These are phyloP conservation scores for Myioborus miniatus DNA, from an alignment of 2,797 vertebrate genomes.

Conservation along the genomic window DNA sequence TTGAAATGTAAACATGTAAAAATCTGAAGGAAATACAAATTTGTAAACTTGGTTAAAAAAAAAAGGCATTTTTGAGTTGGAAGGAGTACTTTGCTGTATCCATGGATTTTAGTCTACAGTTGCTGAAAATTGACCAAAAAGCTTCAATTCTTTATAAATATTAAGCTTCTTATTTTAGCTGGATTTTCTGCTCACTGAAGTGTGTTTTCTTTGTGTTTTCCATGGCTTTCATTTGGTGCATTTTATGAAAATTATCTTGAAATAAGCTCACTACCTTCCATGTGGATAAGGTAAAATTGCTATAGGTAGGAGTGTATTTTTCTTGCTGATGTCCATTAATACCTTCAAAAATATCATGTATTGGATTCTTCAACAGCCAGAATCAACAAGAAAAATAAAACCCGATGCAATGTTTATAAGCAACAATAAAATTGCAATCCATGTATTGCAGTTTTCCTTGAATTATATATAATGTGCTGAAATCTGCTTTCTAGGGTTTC, in stretches of 20 bases:
- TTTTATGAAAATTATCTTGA: neutral
- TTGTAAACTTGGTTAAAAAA: neutral
- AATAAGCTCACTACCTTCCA: neutral
- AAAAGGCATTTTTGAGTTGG: rapidly evolving
- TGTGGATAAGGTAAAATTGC: neutral
- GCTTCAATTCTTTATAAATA: neutral
- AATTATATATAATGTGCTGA: neutral
- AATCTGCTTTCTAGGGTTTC: neutral
- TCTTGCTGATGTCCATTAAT: neutral
- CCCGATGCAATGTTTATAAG: neutral
- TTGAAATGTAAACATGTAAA: neutral
- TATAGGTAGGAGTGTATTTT: neutral
- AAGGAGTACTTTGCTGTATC: neutral
- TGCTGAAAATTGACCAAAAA: neutral
- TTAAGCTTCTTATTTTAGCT: neutral
- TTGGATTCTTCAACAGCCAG: neutral
- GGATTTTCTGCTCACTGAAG: neutral
- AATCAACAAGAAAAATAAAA: neutral
- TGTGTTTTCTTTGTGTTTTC: neutral
- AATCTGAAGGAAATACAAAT: neutral
- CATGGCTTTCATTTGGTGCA: neutral
- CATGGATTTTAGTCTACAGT: neutral
- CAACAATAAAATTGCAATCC: neutral
- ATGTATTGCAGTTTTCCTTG: neutral
- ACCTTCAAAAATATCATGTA: neutral